Evolutionary conservation across 2,888 invertebrate genomes (phyloP).

Genomic region (Phasia obesa): DNA sequence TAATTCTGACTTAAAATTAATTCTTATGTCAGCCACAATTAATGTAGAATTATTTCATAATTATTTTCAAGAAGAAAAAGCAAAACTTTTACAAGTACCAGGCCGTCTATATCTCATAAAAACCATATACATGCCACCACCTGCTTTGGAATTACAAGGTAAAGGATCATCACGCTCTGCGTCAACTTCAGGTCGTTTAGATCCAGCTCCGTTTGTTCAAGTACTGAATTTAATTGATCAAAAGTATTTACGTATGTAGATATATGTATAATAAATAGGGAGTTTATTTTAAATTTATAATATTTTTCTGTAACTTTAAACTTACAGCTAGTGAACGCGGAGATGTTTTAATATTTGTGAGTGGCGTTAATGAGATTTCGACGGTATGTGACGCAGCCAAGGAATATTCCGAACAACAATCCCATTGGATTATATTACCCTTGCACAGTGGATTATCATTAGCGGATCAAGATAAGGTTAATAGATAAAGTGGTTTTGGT

Average conservation of each 20-base stretch:
- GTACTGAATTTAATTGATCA: constrained; percentile 95
- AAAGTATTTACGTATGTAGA: constrained; percentile 87
- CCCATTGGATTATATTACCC: constrained; percentile 94
- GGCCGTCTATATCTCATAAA: constrained; percentile 97
- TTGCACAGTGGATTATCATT: constrained; percentile 96
- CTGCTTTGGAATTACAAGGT: constrained; percentile 84
- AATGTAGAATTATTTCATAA: constrained; percentile 96
- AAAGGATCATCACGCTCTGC: constrained; percentile 82
- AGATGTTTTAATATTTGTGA: constrained; percentile 96
- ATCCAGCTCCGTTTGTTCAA: constrained; percentile 95
- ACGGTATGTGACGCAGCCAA: constrained; percentile 92
- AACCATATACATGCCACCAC: constrained; percentile 90
- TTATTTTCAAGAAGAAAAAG: constrained; percentile 92
- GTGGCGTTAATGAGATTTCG: constrained; percentile 96
- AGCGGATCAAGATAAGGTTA: constrained; percentile 96
- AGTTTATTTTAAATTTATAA: too few relatives aligned
- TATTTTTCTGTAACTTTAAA: not conserved
- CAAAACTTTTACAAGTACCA: constrained; percentile 95
- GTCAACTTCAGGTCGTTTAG: constrained; percentile 88
- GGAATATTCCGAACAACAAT: constrained; percentile 89
- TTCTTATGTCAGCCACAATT: constrained; percentile 99
- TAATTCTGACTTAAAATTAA: constrained; percentile 91
- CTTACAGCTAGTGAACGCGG: constrained; percentile 90
- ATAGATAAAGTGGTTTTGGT: not conserved
- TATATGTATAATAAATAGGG: not conserved